Base-by-base conservation (phyloP, 1,140 invertebrate genomes). In the Drosophila bocki region DNA sequence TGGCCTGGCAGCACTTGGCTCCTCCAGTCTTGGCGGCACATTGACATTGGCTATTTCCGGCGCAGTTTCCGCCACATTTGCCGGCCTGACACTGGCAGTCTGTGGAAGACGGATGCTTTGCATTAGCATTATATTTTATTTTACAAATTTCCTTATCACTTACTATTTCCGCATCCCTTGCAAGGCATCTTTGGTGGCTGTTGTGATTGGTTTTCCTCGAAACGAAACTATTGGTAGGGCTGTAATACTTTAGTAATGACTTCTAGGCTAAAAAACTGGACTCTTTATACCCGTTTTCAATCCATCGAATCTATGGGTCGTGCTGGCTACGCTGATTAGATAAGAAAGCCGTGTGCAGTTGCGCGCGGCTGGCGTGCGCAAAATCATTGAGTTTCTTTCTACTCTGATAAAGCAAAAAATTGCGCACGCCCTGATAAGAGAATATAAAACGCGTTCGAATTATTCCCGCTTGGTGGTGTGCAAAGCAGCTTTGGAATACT, bases 81-180 rank as follows among this genome's bases (percentile, higher is more conserved):
- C 82, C 82, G 56, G 83, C 47, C n/a, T 80, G 75, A 63, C 82
- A 86, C 65, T 86, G 82, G 58, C 83, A 86, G 70, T 86, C 82
- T 86, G 19, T 22, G 11, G 42, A 17, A 44, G 17, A 42, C 22
- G 35, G 12, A 56, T 33, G 22, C 7, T 12, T 9, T 33, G 33
- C 9, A 51, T 72, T 72, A 61, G 22, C 15, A 63, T 19, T 39
- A 32, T 33, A 1, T 41, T 37, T 35, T 22, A 50, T 41, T 22
- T 12, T 7, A 12, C 39, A 0, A 3, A 33, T 48, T 11, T 41
- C 1, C 3, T 6, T 45, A 26, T 3, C 26, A 87, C 82, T 86
- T 42, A 82, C 83, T 87, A 29, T 86, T 86, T 86, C 82, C 83
- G 56, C 83, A 86, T 86, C 83, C 79, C 61, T 87, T 87, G 83